A percentile compares a stretch with the other conserved stretches of the same genome.
These are phyloP conservation scores for Onychostoma macrolepis DNA, from an alignment of 2,113 vertebrate genomes.

Conservation along the genomic window DNA sequence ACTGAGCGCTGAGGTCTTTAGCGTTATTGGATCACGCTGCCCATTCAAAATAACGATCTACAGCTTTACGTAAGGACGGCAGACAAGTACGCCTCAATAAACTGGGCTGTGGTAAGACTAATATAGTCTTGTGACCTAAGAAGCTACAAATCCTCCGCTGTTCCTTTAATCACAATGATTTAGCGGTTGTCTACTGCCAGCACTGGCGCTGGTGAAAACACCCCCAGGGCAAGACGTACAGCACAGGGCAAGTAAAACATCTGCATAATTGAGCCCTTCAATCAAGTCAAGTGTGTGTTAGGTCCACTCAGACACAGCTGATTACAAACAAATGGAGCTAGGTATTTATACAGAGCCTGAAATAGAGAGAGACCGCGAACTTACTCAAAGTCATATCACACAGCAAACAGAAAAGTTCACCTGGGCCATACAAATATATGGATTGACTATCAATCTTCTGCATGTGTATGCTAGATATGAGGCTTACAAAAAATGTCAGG, in stretches of 20 bases:
- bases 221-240: constrained; percentile 40
- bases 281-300: constrained; percentile 43
- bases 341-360: constrained; percentile 17
- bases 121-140: constrained; percentile 36
- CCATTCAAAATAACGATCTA: constrained; percentile 29
- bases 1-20: constrained; percentile 18
- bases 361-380: constrained; percentile 9
- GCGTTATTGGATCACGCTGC: constrained; percentile 8
- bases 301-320: constrained; percentile 34
- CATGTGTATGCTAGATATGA: neutral
- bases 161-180: constrained; percentile 40
- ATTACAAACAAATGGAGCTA: constrained; percentile 27
- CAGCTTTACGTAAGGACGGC: neutral
- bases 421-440: neutral
- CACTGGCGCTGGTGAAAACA: constrained; percentile 14
- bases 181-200: constrained; percentile 37
- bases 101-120: neutral
- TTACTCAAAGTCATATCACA: constrained; percentile 21
- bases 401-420: constrained; percentile 20
- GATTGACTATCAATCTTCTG: neutral
- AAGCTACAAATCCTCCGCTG: constrained; percentile 15
- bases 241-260: constrained; percentile 41
- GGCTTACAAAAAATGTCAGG: neutral
- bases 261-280: constrained; percentile 47
- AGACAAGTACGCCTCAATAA: constrained; percentile 25